Evolutionary conservation across 2,888 invertebrate species (phyloP).

Genomic region (Boloria selene): DNA sequence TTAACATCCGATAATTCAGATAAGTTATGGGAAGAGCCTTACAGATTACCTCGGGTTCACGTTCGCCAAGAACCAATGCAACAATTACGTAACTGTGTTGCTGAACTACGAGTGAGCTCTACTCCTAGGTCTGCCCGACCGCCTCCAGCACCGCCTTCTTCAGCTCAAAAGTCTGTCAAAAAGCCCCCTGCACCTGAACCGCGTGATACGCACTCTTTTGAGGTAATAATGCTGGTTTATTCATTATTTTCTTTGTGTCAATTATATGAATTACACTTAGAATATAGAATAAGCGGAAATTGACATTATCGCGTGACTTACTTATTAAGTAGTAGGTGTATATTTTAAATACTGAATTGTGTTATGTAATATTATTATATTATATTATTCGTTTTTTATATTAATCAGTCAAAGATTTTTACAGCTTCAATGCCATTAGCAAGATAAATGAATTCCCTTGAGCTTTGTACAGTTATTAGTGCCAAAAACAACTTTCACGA

Average conservation of each 20-base stretch:
- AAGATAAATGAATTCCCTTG: too few relatives aligned
- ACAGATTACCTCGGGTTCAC: constrained; percentile 72
- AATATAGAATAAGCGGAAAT: too few relatives aligned
- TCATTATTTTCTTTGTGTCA: neutral
- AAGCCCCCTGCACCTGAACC: constrained; percentile 72
- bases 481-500: too few relatives aligned
- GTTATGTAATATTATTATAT: too few relatives aligned
- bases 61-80: constrained; percentile 67
- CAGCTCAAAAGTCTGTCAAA: constrained; percentile 50
- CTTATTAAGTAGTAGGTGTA: too few relatives aligned
- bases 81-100: constrained; percentile 67
- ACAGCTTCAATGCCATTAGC: too few relatives aligned
- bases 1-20: constrained; percentile 59
- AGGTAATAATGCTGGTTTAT: constrained; percentile 52
- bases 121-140: constrained; percentile 69
- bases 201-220: constrained; percentile 70
- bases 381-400: too few relatives aligned
- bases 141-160: constrained; percentile 64
- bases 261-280: neutral
- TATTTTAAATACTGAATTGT: too few relatives aligned
- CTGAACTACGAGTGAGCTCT: constrained; percentile 72
- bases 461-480: too few relatives aligned
- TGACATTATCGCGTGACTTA: too few relatives aligned
- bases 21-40: constrained; percentile 74
- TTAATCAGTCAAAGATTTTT: too few relatives aligned